These are phyloP conservation scores for Gymnocephalus cernua DNA, from an alignment of 2,113 vertebrate genomes.

Conservation along the genomic window DNA sequence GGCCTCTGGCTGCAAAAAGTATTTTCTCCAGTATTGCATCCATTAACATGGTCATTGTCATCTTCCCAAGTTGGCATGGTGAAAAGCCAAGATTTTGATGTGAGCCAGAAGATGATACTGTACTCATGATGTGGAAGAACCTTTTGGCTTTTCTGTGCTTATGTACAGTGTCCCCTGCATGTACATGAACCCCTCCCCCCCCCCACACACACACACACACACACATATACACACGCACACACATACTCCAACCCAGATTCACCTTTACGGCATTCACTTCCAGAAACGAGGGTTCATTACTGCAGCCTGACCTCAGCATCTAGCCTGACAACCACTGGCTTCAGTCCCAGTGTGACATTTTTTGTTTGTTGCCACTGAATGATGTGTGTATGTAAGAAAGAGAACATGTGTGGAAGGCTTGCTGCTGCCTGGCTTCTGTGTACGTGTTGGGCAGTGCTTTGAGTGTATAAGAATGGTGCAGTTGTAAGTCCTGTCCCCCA, in stretches of 20 bases:
- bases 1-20: not conserved
- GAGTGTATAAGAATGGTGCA: conserved; percentile 37
- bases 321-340: conserved; percentile 36
- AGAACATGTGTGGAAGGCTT: not conserved
- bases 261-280: conserved; percentile 72
- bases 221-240: conserved; percentile 18
- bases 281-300: conserved; percentile 86
- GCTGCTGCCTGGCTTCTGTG: conserved; percentile 27
- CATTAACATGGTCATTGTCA: not conserved
- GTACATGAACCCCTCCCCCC: conserved; percentile 21
- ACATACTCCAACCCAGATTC: conserved; percentile 40
- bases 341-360: conserved; percentile 57
- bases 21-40: not conserved
- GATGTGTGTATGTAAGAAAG: conserved; percentile 5
- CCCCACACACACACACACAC: not conserved
- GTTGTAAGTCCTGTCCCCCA: conserved; percentile 29
- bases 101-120: conserved; percentile 10
- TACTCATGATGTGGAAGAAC: conserved; percentile 5
- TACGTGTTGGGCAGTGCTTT: conserved; percentile 37
- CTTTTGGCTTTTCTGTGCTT: not conserved
- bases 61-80: conserved; percentile 44
- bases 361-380: conserved; percentile 58
- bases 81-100: conserved; percentile 45
- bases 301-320: conserved; percentile 85
- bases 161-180: conserved; percentile 37